These are phyloP conservation scores for Xenentodon cancila DNA, from an alignment of 2,797 vertebrate genomes.

Conservation along the genomic window DNA sequence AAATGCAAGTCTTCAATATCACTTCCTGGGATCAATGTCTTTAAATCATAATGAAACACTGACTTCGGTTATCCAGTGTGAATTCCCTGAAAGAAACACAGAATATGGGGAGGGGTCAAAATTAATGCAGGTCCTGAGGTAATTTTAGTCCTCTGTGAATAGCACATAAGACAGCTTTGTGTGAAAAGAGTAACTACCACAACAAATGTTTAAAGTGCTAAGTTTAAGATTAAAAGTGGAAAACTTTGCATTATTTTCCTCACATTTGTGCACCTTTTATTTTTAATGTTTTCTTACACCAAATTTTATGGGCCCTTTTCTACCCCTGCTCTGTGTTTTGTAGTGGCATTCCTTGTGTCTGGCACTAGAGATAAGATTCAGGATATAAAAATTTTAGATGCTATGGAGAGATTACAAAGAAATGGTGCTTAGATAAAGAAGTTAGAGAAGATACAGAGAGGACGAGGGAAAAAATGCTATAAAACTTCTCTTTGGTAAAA, in stretches of 20 bases:
- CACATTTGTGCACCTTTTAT: slow-evolving; percentile 3
- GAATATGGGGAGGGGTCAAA: no score
- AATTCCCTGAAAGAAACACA: no score
- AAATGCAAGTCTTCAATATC: no score
- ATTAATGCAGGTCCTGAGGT: no score
- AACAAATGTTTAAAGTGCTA: not conserved
- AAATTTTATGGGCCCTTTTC: slow-evolving; percentile 24
- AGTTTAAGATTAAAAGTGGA: slow-evolving; percentile 11
- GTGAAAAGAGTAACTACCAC: no score
- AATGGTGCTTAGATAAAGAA: slow-evolving; percentile 45
- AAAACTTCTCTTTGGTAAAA: not conserved
- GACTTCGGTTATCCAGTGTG: no score
- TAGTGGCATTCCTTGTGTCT: slow-evolving; percentile 45
- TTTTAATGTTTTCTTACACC: not conserved
- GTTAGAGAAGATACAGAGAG: slow-evolving; percentile 2
- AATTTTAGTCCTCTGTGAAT: no score
- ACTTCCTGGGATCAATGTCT: no score
- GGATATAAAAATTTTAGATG: slow-evolving; percentile 56
- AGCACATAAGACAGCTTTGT: no score
- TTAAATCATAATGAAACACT: no score
- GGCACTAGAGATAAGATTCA: slow-evolving; percentile 60
- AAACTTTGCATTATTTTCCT: slow-evolving; percentile 3
- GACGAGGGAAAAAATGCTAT: slow-evolving; percentile 24
- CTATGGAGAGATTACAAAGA: slow-evolving; percentile 38
- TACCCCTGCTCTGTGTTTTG: slow-evolving; percentile 17